A percentile compares a stretch with the other conserved stretches of the same genome.
Evolutionary conservation across 2,113 vertebrate genomes (phyloP).

Genomic region (Galemys pyrenaicus): DNA sequence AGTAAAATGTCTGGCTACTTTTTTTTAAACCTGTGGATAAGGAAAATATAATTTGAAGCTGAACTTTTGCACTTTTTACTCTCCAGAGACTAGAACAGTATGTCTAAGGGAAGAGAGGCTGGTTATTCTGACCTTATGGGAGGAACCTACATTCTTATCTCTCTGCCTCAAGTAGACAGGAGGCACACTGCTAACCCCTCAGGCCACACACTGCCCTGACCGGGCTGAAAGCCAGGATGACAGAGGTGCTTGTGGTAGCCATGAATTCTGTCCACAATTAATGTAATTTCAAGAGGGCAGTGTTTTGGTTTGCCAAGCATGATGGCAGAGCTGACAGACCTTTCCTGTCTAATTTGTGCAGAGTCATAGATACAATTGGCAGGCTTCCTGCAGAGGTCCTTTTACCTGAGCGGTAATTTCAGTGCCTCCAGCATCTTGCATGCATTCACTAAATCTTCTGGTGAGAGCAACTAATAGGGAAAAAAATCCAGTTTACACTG

Average conservation of each 20-base stretch:
- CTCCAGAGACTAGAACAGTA: background rate
- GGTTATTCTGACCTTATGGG: background rate
- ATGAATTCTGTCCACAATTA: background rate
- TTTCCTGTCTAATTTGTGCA: background rate
- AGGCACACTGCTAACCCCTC: no score
- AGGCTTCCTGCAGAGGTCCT: background rate
- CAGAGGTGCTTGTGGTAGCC: background rate
- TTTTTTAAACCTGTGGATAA: background rate
- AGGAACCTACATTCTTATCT: background rate
- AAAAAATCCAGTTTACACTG: slow-evolving; percentile 36
- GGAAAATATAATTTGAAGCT: background rate
- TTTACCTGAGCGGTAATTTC: slow-evolving; percentile 94
- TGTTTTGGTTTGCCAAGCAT: background rate
- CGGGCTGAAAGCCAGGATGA: background rate
- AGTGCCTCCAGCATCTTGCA: slow-evolving; percentile 96
- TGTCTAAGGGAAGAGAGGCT: background rate
- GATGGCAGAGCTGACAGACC: background rate
- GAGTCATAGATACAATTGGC: background rate
- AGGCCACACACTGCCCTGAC: background rate
- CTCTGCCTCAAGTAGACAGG: background rate
- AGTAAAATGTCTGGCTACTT: background rate
- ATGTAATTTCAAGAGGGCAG: background rate
- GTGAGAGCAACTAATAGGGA: slow-evolving; percentile 86
- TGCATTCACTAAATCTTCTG: slow-evolving; percentile 97
- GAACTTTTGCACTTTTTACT: background rate